Evolutionary conservation across 1,140 invertebrate genomes (phyloP).

Genomic region (Drosophila mauritiana): DNA sequence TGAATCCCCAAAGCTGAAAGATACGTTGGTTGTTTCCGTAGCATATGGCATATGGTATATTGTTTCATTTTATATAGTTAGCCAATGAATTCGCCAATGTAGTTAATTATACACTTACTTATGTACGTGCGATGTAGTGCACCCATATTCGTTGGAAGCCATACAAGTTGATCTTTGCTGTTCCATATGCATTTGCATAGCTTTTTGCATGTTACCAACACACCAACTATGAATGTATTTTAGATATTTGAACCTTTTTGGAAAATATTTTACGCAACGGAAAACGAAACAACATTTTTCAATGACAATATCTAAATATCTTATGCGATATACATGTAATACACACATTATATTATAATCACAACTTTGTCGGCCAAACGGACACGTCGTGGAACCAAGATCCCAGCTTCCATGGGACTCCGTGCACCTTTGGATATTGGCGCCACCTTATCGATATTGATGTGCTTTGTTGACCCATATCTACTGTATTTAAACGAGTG

Average conservation of each 20-base stretch:
- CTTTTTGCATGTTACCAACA: conserved; percentile 57
- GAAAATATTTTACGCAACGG: conserved; percentile 55
- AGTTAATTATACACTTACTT: conserved; percentile 23
- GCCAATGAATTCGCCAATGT: conserved; percentile 38
- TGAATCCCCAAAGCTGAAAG: background rate
- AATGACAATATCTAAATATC: conserved; percentile 66
- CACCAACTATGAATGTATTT: conserved; percentile 53
- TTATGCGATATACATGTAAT: conserved; percentile 39
- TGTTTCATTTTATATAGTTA: conserved; percentile 42
- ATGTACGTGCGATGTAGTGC: background rate
- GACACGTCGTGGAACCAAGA: background rate
- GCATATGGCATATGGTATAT: conserved; percentile 1
- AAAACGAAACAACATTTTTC: conserved; percentile 41
- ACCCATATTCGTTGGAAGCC: background rate
- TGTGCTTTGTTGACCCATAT: conserved; percentile 57
- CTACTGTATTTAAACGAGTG: conserved; percentile 33
- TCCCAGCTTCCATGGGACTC: conserved; percentile 1
- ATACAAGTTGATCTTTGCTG: conserved; percentile 38
- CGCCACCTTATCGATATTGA: conserved; percentile 28
- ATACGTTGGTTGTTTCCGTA: background rate
- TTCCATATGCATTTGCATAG: conserved; percentile 64
- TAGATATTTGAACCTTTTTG: conserved; percentile 60
- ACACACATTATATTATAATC: conserved; percentile 45
- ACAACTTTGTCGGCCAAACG: conserved; percentile 29
- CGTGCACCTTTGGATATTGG: background rate